Evolutionary conservation across 2,888 invertebrate species (phyloP).

Genomic region (Rambutsinella grinnellia): DNA sequence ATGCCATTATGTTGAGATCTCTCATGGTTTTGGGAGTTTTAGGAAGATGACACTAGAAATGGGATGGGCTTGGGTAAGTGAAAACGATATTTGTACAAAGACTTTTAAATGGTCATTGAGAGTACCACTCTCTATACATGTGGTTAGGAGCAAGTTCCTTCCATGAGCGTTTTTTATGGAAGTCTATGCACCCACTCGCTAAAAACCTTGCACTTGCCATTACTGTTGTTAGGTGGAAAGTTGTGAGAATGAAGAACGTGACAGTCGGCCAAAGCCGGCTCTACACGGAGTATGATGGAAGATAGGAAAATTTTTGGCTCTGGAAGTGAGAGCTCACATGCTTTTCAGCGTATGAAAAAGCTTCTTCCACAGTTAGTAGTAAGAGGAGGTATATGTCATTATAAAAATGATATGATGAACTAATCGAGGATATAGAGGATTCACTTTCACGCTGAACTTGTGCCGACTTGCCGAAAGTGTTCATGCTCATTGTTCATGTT

Average conservation of each 20-base stretch:
- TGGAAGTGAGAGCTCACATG: slow-evolving; percentile 23
- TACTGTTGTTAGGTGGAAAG: slow-evolving; percentile 9
- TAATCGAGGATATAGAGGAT: not conserved
- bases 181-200: too few species aligned
- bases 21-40: slow-evolving; percentile 5
- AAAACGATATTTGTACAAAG: too few species aligned
- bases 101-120: too few species aligned
- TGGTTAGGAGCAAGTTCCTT: too few species aligned
- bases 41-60: slow-evolving; percentile 31
- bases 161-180: too few species aligned
- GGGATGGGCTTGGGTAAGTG: slow-evolving; percentile 37
- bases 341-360: too few species aligned
- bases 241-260: slow-evolving; percentile 24
- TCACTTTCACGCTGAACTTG: slow-evolving; percentile 26
- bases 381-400: not conserved
- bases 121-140: too few species aligned
- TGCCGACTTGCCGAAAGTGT: too few species aligned
- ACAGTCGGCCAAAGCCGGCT: slow-evolving; percentile 50
- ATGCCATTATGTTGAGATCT: too few species aligned
- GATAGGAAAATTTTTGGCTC: slow-evolving; percentile 32
- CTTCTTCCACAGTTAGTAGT: slow-evolving; percentile 4
- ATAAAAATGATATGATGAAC: not conserved
- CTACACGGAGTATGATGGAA: slow-evolving; percentile 21
- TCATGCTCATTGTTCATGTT: slow-evolving; percentile 52
- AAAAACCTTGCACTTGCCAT: too few species aligned